Percentiles rank a stretch among this genome's conserved stretches.
These are phyloP conservation scores for Yoshiicerus persimilis DNA, from an alignment of 1,140 invertebrate species.

Conservation along the genomic window DNA sequence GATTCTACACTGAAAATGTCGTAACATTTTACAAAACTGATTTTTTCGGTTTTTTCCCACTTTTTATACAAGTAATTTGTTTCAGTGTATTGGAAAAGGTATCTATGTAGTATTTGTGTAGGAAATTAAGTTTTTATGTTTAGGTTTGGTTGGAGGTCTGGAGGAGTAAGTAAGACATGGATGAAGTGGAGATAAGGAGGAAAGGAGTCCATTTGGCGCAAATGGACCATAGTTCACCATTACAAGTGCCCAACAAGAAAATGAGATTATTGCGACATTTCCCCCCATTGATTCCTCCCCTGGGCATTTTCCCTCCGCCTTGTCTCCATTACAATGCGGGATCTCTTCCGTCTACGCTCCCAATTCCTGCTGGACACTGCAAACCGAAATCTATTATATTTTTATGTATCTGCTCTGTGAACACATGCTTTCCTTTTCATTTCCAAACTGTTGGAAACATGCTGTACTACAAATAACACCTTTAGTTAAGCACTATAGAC, in stretches of 20 bases:
- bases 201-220: constrained; percentile 24
- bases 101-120: background rate
- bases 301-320: background rate
- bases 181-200: background rate
- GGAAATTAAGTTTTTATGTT: background rate
- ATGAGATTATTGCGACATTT: constrained; percentile 39
- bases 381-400: background rate
- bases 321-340: background rate
- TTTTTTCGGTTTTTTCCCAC: no score
- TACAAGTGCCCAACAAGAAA: constrained; percentile 36
- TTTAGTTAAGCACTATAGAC: background rate
- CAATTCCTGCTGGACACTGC: background rate
- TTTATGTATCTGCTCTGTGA: background rate
- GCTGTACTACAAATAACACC: background rate
- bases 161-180: background rate
- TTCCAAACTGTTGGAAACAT: background rate
- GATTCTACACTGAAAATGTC: no score
- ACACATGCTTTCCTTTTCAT: background rate
- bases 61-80: no score
- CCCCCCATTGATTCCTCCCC: constrained; percentile 21
- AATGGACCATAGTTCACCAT: constrained; percentile 35
- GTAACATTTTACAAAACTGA: no score
- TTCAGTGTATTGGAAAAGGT: background rate
- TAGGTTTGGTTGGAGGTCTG: background rate
- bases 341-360: background rate